These are phyloP conservation scores for Oxystoma pomonae DNA, from an alignment of 2,888 invertebrate genomes.

Conservation along the genomic window DNA sequence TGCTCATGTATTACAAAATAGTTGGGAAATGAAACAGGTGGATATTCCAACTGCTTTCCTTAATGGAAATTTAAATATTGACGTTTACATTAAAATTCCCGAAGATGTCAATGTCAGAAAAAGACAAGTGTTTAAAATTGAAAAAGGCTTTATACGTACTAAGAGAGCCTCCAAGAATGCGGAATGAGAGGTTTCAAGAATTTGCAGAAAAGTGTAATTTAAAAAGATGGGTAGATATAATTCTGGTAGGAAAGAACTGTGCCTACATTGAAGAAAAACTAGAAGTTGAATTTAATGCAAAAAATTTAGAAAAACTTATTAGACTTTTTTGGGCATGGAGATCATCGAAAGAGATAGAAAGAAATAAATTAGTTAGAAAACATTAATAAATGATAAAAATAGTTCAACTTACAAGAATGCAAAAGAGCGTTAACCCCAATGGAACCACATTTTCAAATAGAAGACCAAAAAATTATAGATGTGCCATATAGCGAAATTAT, in stretches of 20 bases:
- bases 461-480: no score
- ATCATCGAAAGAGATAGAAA: neutral
- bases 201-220: neutral
- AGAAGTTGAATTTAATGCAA: constrained; percentile 17
- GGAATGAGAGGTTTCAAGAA: neutral
- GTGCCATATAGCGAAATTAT: no score
- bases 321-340: constrained; percentile 18
- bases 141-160: neutral
- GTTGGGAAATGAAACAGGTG: neutral
- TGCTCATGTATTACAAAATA: neutral
- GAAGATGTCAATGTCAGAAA: neutral
- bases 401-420: constrained; percentile 23
- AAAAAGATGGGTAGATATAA: no score
- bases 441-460: constrained; percentile 22
- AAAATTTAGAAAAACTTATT: constrained; percentile 18
- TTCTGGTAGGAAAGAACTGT: no score
- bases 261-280: no score
- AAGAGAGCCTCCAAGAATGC: neutral
- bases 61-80: neutral
- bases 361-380: constrained; percentile 1
- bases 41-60: neutral
- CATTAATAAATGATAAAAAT: constrained; percentile 13
- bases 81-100: neutral
- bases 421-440: constrained; percentile 22
- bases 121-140: neutral